Percentiles rank a stretch among this genome's conserved stretches.
phyloP scores from a whole-genome alignment of 2,888 invertebrate genomes.

The Himalopsyche tibetana region DNA sequence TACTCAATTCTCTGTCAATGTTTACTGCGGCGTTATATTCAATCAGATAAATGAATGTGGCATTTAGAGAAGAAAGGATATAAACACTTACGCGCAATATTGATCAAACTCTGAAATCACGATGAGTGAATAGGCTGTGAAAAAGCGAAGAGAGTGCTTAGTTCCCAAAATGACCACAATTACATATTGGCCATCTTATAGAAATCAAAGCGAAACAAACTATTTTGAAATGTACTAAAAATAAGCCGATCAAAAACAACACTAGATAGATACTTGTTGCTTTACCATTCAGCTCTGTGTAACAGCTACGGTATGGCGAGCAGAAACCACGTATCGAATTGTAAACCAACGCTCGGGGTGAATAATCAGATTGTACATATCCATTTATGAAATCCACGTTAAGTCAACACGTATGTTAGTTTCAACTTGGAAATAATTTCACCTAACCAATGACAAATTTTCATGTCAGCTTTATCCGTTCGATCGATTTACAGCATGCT shows the following conservation, averaged over 20 bases:
- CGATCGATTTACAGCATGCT: not conserved
- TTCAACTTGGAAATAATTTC: not conserved
- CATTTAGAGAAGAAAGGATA: too few relatives aligned
- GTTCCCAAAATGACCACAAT: not conserved
- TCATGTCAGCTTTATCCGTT: not conserved
- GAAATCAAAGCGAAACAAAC: not conserved
- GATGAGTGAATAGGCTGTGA: too few relatives aligned
- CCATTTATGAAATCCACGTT: not conserved
- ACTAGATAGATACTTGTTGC: not conserved
- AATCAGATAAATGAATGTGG: too few relatives aligned
- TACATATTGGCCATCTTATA: not conserved
- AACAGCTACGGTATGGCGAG: not conserved
- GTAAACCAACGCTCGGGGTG: not conserved
- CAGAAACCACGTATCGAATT: conserved; percentile 2
- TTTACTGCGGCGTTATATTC: too few relatives aligned
- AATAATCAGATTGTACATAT: not conserved
- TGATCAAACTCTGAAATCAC: too few relatives aligned
- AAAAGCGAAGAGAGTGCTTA: not conserved
- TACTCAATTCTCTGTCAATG: too few relatives aligned
- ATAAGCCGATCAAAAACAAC: not conserved
- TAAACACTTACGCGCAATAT: too few relatives aligned
- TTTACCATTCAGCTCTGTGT: not conserved
- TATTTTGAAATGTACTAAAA: not conserved
- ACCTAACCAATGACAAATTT: conserved; percentile 7
- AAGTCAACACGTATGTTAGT: not conserved